Conservation (phyloP, 2,888 invertebrate genomes). For the Zaprionus bogoriensis region DNA sequence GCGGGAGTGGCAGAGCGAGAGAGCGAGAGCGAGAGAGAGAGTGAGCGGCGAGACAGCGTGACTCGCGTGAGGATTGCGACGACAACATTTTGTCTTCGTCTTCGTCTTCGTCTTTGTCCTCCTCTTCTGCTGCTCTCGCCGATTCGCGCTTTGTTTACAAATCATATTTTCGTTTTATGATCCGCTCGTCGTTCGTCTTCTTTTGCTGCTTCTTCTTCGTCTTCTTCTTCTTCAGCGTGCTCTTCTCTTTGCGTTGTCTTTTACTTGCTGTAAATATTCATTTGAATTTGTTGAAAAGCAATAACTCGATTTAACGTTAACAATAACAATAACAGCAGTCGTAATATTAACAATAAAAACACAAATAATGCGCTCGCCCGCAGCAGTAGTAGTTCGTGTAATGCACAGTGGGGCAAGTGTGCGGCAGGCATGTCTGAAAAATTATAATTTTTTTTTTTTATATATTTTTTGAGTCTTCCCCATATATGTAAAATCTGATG, state of each 20-base stretch:
- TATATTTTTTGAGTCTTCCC: too few relatives aligned
- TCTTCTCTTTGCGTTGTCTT: not conserved
- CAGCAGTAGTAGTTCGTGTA: not conserved
- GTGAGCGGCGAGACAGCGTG: conserved; percentile 22
- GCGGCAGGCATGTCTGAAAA: too few relatives aligned
- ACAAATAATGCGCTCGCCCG: conserved; percentile 2
- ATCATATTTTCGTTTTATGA: conserved; percentile 1
- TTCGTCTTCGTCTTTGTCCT: not conserved
- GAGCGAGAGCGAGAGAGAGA: not conserved
- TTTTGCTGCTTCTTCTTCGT: not conserved
- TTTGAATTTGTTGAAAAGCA: conserved; percentile 20
- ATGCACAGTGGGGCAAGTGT: conserved; percentile 34
- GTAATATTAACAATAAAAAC: conserved; percentile 28
- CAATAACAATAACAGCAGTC: conserved; percentile 10
- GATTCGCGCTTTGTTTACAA: conserved; percentile 39
- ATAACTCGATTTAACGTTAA: conserved; percentile 25
- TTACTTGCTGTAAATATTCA: conserved; percentile 5
- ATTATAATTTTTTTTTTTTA: too few relatives aligned
- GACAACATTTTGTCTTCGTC: conserved; percentile 24
- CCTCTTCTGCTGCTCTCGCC: conserved; percentile 1
- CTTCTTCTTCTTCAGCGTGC: not conserved
- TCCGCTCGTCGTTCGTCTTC: not conserved
- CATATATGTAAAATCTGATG: too few relatives aligned
- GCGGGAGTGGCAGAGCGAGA: not conserved
- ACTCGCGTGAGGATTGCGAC: conserved; percentile 22